A percentile compares a stretch with the other conserved stretches of the same genome.
Evolutionary conservation across 2,113 vertebrate species (phyloP).

Genomic region (Cephalopterus ornatus): DNA sequence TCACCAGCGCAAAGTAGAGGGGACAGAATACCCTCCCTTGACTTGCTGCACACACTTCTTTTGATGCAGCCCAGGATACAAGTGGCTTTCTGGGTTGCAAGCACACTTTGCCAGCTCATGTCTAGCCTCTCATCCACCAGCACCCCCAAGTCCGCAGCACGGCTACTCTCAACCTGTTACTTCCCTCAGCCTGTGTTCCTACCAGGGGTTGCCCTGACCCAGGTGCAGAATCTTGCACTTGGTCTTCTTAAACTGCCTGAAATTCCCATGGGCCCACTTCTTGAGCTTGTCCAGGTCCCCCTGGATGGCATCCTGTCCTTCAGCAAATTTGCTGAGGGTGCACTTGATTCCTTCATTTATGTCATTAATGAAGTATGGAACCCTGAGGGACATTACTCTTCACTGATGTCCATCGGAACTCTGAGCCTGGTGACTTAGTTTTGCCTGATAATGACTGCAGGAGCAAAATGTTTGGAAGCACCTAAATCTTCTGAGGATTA

Average conservation of each 20-base stretch:
- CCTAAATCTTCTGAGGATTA: not conserved
- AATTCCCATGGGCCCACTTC: not conserved
- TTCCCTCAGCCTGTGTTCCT: not conserved
- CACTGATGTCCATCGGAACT: not conserved
- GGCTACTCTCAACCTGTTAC: not conserved
- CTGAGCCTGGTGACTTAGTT: not conserved
- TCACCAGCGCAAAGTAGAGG: not conserved
- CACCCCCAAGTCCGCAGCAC: not conserved
- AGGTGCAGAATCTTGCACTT: accelerated
- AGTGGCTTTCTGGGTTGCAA: not conserved
- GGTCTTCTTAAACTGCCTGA: not conserved
- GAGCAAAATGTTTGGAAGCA: not conserved
- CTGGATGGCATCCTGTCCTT: not conserved
- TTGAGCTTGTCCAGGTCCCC: not conserved
- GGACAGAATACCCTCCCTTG: not conserved
- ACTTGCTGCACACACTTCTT: accelerated
- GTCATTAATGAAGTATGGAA: not conserved
- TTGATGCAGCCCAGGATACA: accelerated
- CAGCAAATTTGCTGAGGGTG: not conserved
- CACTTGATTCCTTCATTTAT: not conserved
- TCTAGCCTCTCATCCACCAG: not conserved
- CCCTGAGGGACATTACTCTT: accelerated
- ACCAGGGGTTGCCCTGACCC: not conserved
- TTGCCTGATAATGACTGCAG: not conserved
- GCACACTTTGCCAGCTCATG: not conserved